Evolutionary conservation across 53 echinoderm and acorn worm species (phyloP), one percentile per base, ranked within the genome.

Genomic region (Pentamera pediparva): DNA sequence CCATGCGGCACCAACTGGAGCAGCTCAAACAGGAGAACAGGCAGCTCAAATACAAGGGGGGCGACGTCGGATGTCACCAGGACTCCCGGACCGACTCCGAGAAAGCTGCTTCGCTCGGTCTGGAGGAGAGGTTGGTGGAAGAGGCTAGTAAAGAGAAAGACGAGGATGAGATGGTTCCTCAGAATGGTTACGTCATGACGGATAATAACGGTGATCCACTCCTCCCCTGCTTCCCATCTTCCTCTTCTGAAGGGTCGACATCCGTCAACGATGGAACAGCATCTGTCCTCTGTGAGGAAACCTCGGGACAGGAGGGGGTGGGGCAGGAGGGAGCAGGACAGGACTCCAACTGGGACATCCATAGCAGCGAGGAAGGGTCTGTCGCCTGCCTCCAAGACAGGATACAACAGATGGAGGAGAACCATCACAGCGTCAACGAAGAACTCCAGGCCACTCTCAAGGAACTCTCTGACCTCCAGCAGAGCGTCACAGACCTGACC

Each of bases 331-430:
- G 80, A n/a, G n/a, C n/a, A n/a, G n/a, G n/a, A n/a, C 45, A 45
- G n/a, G 73, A 98, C 65, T 59, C 83, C 52, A 98, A 98, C 76
- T 98, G 98, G 98, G 98, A 98, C 25, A 80, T 91, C 38, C 62
- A 82, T 59, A 91, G 91, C 29, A 87, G 87, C 38, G 89, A 90
- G 24, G 96, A 91, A 81, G 98, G 98, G 15, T 98, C 98, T 5
- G 92, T 98, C 56, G 98, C 89, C 38, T 92, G 92, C 45, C 69
- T 98, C 37, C 98, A 98, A 37, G 92, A 98, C 64, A 85, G 98
- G 56, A 98, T 98, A 57, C 92, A 89, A 54, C 98, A 92, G 81
- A 98, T 96, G 96, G 98, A 98, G 52, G 98, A 98, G 77, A 98
- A 91, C 40, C 98, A 98, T 71, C 88, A 98, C 72, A 92, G 88